Percentiles rank a stretch among this genome's conserved stretches.
These are phyloP conservation scores for Hippocampus abdominalis DNA, from an alignment of 2,113 vertebrate species.

Conservation along the genomic window DNA sequence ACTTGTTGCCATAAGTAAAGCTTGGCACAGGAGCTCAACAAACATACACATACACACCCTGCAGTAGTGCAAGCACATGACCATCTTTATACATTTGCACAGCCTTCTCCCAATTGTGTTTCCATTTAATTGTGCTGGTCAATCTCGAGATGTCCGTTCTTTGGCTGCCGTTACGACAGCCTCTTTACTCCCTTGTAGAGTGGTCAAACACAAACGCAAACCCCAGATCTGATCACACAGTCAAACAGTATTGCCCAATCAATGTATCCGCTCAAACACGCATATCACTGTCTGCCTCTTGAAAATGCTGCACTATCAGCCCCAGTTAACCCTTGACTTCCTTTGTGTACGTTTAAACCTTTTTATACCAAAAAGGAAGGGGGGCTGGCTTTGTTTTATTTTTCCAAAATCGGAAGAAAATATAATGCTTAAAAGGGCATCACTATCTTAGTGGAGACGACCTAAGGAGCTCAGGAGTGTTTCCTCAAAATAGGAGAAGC, in stretches of 20 bases:
- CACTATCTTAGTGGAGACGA: constrained; percentile 45
- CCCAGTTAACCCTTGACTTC: constrained; percentile 55
- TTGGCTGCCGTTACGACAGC: constrained; percentile 7
- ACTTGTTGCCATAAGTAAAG: background rate
- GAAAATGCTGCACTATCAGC: constrained; percentile 47
- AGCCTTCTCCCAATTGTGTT: constrained; percentile 14
- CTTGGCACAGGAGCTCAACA: background rate
- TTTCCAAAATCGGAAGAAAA: constrained; percentile 53
- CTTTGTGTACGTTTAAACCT: constrained; percentile 36
- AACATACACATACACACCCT: constrained; percentile 7
- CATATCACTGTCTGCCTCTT: constrained; percentile 39
- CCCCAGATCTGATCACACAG: constrained; percentile 47
- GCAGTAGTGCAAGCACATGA: constrained; percentile 10
- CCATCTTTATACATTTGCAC: constrained; percentile 4
- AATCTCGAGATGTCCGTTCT: constrained; percentile 40
- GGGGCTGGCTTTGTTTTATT: constrained; percentile 38
- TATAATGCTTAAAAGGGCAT: constrained; percentile 56
- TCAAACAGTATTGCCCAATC: constrained; percentile 55
- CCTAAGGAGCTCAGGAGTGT: constrained; percentile 38
- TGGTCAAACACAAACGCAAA: constrained; percentile 12
- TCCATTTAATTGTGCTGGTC: constrained; percentile 46
- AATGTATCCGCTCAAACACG: constrained; percentile 57
- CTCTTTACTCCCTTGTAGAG: background rate
- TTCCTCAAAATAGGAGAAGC: constrained; percentile 57
- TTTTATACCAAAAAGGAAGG: constrained; percentile 24